Conservation (phyloP, 2,888 invertebrate species). For the Agrochola litura region DNA sequence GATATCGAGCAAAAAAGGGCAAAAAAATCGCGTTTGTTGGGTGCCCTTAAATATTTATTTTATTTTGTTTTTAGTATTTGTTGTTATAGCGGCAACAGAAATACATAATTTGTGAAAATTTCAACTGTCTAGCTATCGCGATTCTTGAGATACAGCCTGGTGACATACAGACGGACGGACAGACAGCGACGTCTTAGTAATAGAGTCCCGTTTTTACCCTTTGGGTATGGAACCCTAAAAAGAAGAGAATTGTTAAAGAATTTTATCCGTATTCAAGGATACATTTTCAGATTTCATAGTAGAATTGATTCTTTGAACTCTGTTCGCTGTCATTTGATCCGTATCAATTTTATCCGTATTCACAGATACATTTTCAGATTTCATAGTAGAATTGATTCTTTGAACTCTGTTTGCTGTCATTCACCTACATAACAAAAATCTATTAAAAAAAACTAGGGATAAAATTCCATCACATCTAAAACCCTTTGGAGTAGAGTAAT, state of each 20-base stretch:
- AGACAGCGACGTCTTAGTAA: no score
- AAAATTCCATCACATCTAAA: slow-evolving; percentile 8
- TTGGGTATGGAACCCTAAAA: no score
- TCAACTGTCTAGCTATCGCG: no score
- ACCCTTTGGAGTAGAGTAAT: slow-evolving; percentile 17
- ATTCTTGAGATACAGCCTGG: no score
- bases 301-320: neutral
- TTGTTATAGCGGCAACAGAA: no score
- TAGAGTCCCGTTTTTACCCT: no score
- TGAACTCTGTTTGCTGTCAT: neutral
- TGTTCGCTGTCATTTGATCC: neutral
- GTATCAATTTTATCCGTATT: neutral
- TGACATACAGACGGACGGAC: no score
- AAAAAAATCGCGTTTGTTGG: no score
- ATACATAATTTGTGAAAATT: no score
- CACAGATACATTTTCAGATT: neutral
- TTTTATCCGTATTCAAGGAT: neutral
- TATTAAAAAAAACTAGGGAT: neutral
- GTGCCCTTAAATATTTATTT: no score
- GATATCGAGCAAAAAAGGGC: no score
- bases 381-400: neutral
- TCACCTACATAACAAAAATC: neutral
- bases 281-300: neutral
- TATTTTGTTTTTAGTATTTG: no score
- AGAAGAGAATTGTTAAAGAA: neutral